A percentile compares a stretch with the other conserved stretches of the same genome.
Evolutionary conservation across 1,140 invertebrate species (phyloP).

Genomic region (Halictus rubicundus): DNA sequence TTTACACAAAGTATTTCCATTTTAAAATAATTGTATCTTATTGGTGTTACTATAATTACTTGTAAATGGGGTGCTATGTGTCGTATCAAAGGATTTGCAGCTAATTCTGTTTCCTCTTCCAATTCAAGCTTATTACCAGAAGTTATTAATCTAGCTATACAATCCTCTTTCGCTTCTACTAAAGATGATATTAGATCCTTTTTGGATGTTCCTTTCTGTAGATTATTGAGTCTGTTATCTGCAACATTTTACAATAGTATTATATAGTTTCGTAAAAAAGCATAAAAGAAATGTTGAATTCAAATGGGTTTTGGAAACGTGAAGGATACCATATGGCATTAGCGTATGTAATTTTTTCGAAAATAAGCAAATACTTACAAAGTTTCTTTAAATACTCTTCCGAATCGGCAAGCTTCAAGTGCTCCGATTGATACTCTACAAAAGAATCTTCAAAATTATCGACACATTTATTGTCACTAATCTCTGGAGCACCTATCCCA

Average conservation of each 20-base stretch:
- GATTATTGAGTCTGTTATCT: slow-evolving; percentile 73
- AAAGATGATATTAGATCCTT: slow-evolving; percentile 78
- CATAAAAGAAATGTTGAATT: too few relatives aligned
- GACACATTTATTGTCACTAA: slow-evolving; percentile 11
- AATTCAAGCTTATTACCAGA: slow-evolving; percentile 67
- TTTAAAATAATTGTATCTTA: background rate
- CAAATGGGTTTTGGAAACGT: too few relatives aligned
- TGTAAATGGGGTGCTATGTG: slow-evolving; percentile 79
- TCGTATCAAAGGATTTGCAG: slow-evolving; percentile 77
- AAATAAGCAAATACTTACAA: slow-evolving; percentile 61
- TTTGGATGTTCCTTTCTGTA: slow-evolving; percentile 74
- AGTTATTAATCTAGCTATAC: slow-evolving; percentile 76
- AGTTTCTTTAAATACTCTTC: slow-evolving; percentile 73
- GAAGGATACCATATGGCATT: background rate
- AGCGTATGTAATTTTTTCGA: background rate
- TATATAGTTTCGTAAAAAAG: too few relatives aligned
- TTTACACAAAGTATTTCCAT: background rate
- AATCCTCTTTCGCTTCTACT: slow-evolving; percentile 76
- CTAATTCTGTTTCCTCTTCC: slow-evolving; percentile 74
- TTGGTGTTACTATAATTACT: slow-evolving; percentile 46
- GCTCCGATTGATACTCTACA: slow-evolving; percentile 50
- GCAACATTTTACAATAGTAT: background rate
- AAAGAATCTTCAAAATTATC: slow-evolving; percentile 73
- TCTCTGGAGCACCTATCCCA: slow-evolving; percentile 1
- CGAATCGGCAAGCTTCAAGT: slow-evolving; percentile 68